These are phyloP conservation scores for Drosophila helvetica DNA, from an alignment of 2,888 invertebrate genomes.

Conservation along the genomic window DNA sequence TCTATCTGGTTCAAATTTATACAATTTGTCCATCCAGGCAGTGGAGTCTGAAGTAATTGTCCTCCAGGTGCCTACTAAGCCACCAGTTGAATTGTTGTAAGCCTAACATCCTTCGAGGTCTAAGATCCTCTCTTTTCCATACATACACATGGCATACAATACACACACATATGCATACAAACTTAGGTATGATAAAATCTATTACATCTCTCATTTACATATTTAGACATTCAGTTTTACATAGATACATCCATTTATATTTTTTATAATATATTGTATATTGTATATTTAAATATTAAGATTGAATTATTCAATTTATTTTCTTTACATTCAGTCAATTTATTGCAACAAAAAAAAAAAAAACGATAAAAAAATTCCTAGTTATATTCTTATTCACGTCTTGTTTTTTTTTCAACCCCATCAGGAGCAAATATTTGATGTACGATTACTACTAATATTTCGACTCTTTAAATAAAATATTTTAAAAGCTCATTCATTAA, in stretches of 20 bases:
- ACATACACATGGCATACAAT: slow-evolving; percentile 16
- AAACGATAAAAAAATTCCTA: slow-evolving; percentile 23
- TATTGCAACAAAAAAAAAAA: slow-evolving; percentile 67
- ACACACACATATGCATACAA: slow-evolving; percentile 8
- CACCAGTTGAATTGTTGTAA: slow-evolving; percentile 14
- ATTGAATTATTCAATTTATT: slow-evolving; percentile 37
- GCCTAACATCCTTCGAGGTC: slow-evolving; percentile 17
- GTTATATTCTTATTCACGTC: slow-evolving; percentile 23
- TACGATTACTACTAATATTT: slow-evolving; percentile 11
- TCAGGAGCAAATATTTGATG: slow-evolving; percentile 20
- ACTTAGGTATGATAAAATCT: slow-evolving; percentile 6
- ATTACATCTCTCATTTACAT: slow-evolving; percentile 51
- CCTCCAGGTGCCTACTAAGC: background rate
- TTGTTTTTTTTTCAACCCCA: slow-evolving; percentile 2
- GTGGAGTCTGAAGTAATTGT: slow-evolving; percentile 7
- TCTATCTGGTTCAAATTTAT: background rate
- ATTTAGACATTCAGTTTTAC: slow-evolving; percentile 61
- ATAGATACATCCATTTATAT: slow-evolving; percentile 3
- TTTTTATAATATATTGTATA: slow-evolving; percentile 15
- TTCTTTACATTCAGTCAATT: slow-evolving; percentile 70
- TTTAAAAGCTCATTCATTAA: slow-evolving; percentile 43
- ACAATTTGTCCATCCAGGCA: background rate
- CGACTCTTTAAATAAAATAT: slow-evolving; percentile 28
- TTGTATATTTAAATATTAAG: slow-evolving; percentile 33
- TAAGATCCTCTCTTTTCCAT: slow-evolving; percentile 3